phyloP scores from a whole-genome alignment of 2,888 invertebrate species.

The Anagyrus pseudococci region DNA sequence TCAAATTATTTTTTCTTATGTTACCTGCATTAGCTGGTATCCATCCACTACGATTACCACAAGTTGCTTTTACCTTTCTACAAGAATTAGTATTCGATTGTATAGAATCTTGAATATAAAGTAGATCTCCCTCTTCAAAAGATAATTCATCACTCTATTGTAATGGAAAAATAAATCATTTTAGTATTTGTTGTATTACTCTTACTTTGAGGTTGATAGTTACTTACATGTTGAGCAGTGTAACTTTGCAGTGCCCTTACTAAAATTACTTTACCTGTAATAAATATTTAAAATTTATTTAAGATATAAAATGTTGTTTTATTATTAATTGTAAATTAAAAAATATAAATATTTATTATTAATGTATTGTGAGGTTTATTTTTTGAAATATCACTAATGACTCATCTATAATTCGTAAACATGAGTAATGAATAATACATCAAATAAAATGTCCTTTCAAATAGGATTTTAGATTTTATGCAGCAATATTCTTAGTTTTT shows the following conservation, averaged over 20 bases:
- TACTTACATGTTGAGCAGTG: slow-evolving; percentile 66
- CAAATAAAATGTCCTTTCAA: too few species aligned
- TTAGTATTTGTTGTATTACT: background rate
- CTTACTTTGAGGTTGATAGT: too few species aligned
- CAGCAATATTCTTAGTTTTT: background rate
- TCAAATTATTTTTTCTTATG: too few species aligned
- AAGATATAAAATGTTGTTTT: background rate
- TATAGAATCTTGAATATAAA: slow-evolving; percentile 65
- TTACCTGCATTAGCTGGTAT: slow-evolving; percentile 71
- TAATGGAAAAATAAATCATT: too few species aligned
- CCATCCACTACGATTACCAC: slow-evolving; percentile 65
- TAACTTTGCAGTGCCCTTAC: slow-evolving; percentile 67
- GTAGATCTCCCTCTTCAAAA: slow-evolving; percentile 70
- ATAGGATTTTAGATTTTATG: too few species aligned
- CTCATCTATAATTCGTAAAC: too few species aligned
- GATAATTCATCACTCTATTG: slow-evolving; percentile 68
- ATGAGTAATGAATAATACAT: too few species aligned
- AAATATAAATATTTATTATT: slow-evolving; percentile 11
- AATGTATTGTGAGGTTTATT: too few species aligned
- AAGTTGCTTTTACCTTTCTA: slow-evolving; percentile 67
- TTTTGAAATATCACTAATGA: too few species aligned
- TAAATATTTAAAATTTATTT: slow-evolving; percentile 28
- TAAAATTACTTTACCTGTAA: slow-evolving; percentile 65
- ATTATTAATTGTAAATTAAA: background rate
- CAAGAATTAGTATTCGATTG: slow-evolving; percentile 58